phyloP scores from a whole-genome alignment of 1,140 invertebrate species.

The Spodoptera litura region DNA sequence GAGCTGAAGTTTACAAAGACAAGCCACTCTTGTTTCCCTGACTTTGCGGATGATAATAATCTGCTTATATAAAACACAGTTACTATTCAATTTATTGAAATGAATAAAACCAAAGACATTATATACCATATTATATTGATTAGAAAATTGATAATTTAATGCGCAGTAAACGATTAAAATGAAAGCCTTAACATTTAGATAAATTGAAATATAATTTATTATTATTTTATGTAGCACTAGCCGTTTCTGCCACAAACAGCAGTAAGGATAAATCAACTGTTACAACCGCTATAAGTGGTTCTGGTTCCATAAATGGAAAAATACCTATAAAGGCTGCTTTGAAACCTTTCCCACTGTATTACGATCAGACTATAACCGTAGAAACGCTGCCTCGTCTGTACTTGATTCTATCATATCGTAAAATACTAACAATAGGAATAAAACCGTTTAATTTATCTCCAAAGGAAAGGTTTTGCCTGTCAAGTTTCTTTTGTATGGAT shows the following conservation, averaged over 20 bases:
- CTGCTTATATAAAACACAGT: background rate
- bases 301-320: constrained; percentile 18
- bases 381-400: constrained; percentile 25
- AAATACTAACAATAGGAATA: constrained; percentile 46
- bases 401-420: constrained; percentile 40
- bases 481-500: constrained; percentile 44
- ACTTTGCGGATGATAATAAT: background rate
- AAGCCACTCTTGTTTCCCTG: background rate
- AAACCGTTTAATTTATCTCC: constrained; percentile 49
- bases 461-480: constrained; percentile 41
- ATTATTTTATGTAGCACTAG: no score
- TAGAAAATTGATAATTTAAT: no score
- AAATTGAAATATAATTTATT: no score
- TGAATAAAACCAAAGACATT: no score
- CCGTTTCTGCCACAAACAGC: background rate
- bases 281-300: constrained; percentile 3
- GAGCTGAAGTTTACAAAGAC: constrained; percentile 6
- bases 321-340: constrained; percentile 19
- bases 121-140: no score
- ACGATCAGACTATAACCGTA: constrained; percentile 21
- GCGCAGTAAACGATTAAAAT: background rate
- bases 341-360: constrained; percentile 19
- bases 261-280: constrained; percentile 12
- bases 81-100: no score
- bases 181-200: background rate